A percentile compares a stretch with the other conserved stretches of the same genome.
Evolutionary conservation across 2,888 invertebrate species (phyloP).

Genomic region (Plebejus anna): DNA sequence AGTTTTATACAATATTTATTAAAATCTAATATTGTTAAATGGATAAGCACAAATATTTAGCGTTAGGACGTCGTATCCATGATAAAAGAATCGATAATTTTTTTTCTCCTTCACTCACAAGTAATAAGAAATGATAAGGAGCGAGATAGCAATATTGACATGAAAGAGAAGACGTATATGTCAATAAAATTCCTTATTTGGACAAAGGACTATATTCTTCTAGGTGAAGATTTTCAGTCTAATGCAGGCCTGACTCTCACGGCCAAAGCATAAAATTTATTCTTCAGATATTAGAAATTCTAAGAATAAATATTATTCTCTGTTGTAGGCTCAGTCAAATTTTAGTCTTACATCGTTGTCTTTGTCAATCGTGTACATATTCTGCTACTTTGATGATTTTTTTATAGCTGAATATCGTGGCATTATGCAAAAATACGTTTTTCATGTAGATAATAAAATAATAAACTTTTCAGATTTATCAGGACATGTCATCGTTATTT

Average conservation of each 20-base stretch:
- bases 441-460: not conserved
- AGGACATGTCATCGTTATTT: not conserved
- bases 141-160: slow-evolving; percentile 3
- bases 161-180: slow-evolving; percentile 15
- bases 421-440: not conserved
- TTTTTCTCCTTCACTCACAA: not conserved
- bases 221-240: slow-evolving; percentile 10
- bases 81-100: not conserved
- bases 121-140: slow-evolving; percentile 4
- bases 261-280: not conserved
- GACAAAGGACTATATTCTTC: slow-evolving; percentile 7
- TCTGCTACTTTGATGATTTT: not conserved
- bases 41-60: not conserved
- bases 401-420: not conserved
- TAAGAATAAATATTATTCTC: not conserved
- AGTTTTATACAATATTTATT: slow-evolving; percentile 17
- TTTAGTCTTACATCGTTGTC: slow-evolving; percentile 7
- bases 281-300: not conserved
- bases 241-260: not conserved
- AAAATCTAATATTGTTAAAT: slow-evolving; percentile 15
- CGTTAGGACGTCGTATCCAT: not conserved
- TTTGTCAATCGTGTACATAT: not conserved
- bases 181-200: slow-evolving; percentile 8
- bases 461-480: not conserved
- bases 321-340: not conserved